Conservation (phyloP, 2,888 invertebrate genomes). For the Sisyra nigra region DNA sequence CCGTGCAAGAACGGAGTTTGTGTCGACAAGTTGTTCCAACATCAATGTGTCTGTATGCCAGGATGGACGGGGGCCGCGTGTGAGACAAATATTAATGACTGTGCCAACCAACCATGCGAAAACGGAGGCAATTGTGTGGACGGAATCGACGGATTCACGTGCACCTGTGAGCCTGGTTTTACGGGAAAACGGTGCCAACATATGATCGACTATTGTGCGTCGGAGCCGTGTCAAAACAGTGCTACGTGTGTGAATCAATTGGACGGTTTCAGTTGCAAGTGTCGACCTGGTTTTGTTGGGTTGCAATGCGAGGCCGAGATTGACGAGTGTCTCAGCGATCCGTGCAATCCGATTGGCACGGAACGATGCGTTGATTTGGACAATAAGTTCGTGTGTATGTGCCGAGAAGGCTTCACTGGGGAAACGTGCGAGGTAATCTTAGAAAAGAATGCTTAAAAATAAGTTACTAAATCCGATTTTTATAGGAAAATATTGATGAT, state of each 20-base stretch:
- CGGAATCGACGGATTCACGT: constrained; percentile 64
- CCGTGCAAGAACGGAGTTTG: constrained; percentile 92
- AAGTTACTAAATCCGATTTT: constrained; percentile 1
- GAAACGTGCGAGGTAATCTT: constrained; percentile 50
- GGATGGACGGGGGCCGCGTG: constrained; percentile 74
- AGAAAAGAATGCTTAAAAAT: constrained; percentile 5
- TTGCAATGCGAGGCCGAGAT: constrained; percentile 88
- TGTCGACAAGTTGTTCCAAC: constrained; percentile 71
- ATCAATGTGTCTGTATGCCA: constrained; percentile 79
- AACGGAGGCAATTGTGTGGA: constrained; percentile 90
- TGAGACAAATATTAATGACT: constrained; percentile 85
- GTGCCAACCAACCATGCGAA: constrained; percentile 72
- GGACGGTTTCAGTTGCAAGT: constrained; percentile 84
- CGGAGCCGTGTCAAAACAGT: constrained; percentile 82
- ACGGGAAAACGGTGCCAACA: constrained; percentile 90
- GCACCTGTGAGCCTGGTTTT: constrained; percentile 85
- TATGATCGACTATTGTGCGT: constrained; percentile 80
- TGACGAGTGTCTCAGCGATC: constrained; percentile 82
- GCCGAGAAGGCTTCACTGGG: constrained; percentile 78
- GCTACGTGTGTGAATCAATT: constrained; percentile 75
- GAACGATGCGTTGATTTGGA: constrained; percentile 79
- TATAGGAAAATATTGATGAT: constrained; percentile 60
- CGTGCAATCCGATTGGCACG: constrained; percentile 80
- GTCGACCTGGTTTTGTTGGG: constrained; percentile 82
- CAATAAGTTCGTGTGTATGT: constrained; percentile 74